These are phyloP conservation scores for Agrotis clavis DNA, from an alignment of 2,888 invertebrate species.

Conservation along the genomic window DNA sequence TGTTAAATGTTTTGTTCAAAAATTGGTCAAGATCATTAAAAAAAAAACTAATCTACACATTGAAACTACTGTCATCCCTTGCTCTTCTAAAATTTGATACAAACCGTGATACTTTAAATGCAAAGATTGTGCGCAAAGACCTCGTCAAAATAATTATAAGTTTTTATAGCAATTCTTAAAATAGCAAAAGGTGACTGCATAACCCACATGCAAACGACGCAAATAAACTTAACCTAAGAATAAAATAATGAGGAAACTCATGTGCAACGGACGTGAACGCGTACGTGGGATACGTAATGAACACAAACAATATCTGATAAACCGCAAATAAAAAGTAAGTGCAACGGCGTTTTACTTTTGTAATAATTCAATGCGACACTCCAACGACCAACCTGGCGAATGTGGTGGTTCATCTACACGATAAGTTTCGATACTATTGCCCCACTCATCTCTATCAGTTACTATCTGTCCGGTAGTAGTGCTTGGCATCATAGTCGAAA, in stretches of 20 bases:
- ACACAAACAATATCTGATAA: conserved; percentile 69
- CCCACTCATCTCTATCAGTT: conserved; percentile 87
- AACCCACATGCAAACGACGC: conserved; percentile 67
- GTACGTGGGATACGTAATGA: conserved; percentile 68
- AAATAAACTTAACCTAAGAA: conserved; percentile 59
- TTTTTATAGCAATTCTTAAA: conserved; percentile 24
- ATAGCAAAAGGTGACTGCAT: conserved; percentile 41
- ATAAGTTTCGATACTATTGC: conserved; percentile 88
- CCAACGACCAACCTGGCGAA: conserved; percentile 90
- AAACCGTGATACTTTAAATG: neutral
- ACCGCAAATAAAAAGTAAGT: conserved; percentile 87
- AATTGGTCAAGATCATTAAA: conserved; percentile 9
- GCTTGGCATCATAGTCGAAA: conserved; percentile 81
- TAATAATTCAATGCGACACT: conserved; percentile 82
- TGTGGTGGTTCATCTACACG: conserved; percentile 90
- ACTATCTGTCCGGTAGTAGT: conserved; percentile 80
- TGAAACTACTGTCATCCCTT: conserved; percentile 47
- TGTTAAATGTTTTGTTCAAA: conserved; percentile 13
- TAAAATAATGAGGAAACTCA: conserved; percentile 58
- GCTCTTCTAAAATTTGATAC: conserved; percentile 38
- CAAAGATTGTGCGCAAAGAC: conserved; percentile 14
- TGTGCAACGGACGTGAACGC: conserved; percentile 71
- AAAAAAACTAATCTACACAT: conserved; percentile 57
- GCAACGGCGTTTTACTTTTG: conserved; percentile 83
- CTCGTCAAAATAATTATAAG: neutral